Evolutionary conservation across 2,888 invertebrate genomes (phyloP).

Genomic region (Syrphus vitripennis): DNA sequence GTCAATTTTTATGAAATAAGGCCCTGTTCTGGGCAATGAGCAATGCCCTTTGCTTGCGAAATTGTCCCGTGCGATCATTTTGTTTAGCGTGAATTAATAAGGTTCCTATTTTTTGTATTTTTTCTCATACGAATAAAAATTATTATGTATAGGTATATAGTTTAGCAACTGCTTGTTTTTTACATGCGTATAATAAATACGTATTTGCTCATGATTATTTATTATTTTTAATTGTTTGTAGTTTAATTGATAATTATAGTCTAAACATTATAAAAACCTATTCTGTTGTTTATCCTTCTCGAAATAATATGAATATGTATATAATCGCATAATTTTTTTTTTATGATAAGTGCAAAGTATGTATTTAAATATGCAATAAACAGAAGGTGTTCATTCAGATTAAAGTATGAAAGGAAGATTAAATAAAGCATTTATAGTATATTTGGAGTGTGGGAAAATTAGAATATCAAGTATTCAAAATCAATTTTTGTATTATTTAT

Average conservation of each 20-base stretch:
- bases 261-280: neutral
- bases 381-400: neutral
- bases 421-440: neutral
- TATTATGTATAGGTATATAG: too few species aligned
- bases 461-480: constrained; percentile 2
- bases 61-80: too few species aligned
- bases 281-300: neutral
- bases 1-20: too few species aligned
- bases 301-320: neutral
- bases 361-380: constrained; percentile 5
- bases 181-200: neutral
- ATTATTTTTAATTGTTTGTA: neutral
- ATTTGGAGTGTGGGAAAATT: neutral
- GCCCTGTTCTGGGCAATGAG: too few species aligned
- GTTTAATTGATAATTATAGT: too few species aligned
- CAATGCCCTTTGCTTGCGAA: too few species aligned
- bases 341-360: constrained; percentile 10
- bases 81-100: too few species aligned
- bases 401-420: neutral
- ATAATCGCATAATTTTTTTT: neutral
- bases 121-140: too few species aligned
- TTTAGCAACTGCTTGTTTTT: too few species aligned
- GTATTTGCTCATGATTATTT: neutral
- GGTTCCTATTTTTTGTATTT: too few species aligned
- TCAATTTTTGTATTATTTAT: neutral